Evolutionary conservation across 1,140 invertebrate species (phyloP).

Genomic region (Ruditapes philippinarum): DNA sequence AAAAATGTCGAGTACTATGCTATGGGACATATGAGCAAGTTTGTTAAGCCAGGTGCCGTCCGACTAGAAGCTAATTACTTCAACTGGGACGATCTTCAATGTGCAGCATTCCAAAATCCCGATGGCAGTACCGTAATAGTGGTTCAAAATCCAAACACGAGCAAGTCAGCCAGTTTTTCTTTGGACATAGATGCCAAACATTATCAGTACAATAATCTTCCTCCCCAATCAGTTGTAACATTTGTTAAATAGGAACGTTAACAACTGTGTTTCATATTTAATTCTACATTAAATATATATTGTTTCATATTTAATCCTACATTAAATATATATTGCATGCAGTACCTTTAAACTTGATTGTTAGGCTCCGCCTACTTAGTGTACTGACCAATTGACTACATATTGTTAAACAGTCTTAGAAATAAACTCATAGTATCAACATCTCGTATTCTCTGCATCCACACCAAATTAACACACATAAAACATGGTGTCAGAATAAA

Average conservation of each 20-base stretch:
- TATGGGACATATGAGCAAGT: conserved; percentile 74
- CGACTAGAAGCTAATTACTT: conserved; percentile 66
- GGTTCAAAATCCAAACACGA: conserved; percentile 63
- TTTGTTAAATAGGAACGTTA: conserved; percentile 59
- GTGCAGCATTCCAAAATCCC: conserved; percentile 71
- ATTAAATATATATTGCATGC: too few relatives aligned
- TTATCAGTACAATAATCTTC: conserved; percentile 51
- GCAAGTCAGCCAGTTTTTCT: conserved; percentile 14
- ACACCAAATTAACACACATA: too few relatives aligned
- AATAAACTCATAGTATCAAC: too few relatives aligned
- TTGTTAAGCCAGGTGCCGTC: conserved; percentile 70
- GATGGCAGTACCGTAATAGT: conserved; percentile 69
- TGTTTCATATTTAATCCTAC: too few relatives aligned
- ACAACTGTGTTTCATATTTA: too few relatives aligned
- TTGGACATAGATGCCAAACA: conserved; percentile 52
- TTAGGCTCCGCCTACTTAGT: too few relatives aligned
- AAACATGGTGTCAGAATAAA: too few relatives aligned
- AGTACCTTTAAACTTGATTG: too few relatives aligned
- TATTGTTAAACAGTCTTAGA: too few relatives aligned
- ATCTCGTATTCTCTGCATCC: too few relatives aligned
- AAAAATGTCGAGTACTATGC: conserved; percentile 75
- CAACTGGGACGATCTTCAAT: conserved; percentile 65
- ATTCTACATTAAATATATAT: too few relatives aligned
- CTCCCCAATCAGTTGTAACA: conserved; percentile 52
- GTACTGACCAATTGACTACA: too few relatives aligned